Base-by-base conservation (phyloP, 2,113 vertebrate species). In the Malurus cyaneus region DNA sequence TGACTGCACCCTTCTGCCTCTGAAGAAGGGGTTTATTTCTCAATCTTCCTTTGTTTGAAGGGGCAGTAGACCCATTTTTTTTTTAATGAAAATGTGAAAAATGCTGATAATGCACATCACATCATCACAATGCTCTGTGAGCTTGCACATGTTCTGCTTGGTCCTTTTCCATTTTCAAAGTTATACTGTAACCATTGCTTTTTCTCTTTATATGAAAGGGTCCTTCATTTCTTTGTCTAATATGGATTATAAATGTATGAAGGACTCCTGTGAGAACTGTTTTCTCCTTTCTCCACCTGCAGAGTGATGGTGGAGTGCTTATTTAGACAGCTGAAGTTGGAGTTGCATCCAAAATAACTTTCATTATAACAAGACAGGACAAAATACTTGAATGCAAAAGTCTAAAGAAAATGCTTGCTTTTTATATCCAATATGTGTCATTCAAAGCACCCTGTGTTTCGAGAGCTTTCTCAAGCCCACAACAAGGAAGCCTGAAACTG, bases 21-120 rank as follows among this genome's bases (percentile, higher is more conserved):
- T 66, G 18, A 49, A 72, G 5, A 76, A 80, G 25, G 10, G 18
- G 20, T 12, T 66, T 46, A 36, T 71, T 73, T 47, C 34, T 59
- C 24, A 28, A 21, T 72, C 6, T 21, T 73, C 39, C 42, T 71
- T 64, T 2, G 0, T 64, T 54, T 85, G 42, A 71, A 79, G 15
- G 13, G 8, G 4, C 4, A 71, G 2, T 19, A 65, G 19, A 47
- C 3, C 0, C 4, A 2, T 12, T 46, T 61, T 53, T 61, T 56
- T 61, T 76, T 54, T 14, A 5, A 49, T 34, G 8, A 31, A 44
- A 23, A 41, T 8, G 8, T 65, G 28, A 59, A 74, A 84, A 84
- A 11, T 14, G 16, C 15, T 61, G 12, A 23, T 12, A 62, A 50
- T 53, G n/a, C 8, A 11, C 5, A 56, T 47, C 11, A 28, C 12